phyloP scores from a whole-genome alignment of 2,113 vertebrate species.

The Morone saxatilis region DNA sequence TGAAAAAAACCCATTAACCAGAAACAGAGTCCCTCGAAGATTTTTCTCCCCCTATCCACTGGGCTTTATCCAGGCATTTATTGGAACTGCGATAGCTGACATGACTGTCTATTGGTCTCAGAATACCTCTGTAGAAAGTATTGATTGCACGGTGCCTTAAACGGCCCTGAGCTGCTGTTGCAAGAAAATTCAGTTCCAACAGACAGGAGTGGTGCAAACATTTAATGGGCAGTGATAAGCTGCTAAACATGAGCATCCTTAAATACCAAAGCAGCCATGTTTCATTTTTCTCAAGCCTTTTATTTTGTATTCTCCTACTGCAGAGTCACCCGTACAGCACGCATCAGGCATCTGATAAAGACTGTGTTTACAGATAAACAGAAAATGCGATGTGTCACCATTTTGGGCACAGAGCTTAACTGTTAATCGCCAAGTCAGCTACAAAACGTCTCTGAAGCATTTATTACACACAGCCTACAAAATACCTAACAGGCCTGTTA shows the following conservation, averaged over 20 bases:
- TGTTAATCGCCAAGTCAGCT: conserved; percentile 12
- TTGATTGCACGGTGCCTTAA: conserved; percentile 47
- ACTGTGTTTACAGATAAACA: conserved; percentile 33
- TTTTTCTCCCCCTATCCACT: background rate
- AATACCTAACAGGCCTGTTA: background rate
- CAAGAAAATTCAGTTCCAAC: conserved; percentile 22
- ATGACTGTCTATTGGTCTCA: conserved; percentile 5
- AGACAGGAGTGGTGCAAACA: conserved; percentile 31
- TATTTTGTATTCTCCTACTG: background rate
- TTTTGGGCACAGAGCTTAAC: conserved; percentile 20
- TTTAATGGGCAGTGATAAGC: conserved; percentile 46
- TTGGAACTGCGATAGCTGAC: conserved; percentile 27
- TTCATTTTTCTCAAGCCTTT: background rate
- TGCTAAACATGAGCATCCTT: conserved; percentile 7
- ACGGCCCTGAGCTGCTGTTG: conserved; percentile 14
- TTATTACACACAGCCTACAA: background rate
- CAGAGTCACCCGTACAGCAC: background rate
- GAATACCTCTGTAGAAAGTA: conserved; percentile 34
- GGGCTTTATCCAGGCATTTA: conserved; percentile 22
- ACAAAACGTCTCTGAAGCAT: background rate
- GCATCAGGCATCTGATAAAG: background rate
- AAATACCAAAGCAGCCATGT: conserved; percentile 31
- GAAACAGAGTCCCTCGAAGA: background rate
- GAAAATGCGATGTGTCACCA: background rate
- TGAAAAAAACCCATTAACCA: conserved; percentile 14